Evolutionary conservation across 2,113 vertebrate species (phyloP), one percentile per base, ranked within the genome.

Genomic region (Turdus rufiventris): DNA sequence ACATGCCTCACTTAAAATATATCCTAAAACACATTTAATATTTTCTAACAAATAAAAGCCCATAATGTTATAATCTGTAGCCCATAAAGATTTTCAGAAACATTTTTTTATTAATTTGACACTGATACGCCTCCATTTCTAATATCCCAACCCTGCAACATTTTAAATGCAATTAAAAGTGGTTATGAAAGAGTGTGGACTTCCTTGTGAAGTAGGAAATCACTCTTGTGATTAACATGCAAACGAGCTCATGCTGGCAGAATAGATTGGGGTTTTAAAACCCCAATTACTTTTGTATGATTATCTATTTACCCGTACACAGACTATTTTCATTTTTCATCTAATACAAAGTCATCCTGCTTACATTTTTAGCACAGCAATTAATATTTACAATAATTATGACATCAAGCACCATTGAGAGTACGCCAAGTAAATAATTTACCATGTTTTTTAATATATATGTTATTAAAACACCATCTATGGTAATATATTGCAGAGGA

Each of bases 221-320:
- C 98, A 98, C 98, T 98, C 98, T 98, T 98, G 98, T 99, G 99
- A 99, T 99, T 99, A 99, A 99, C 99, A 99, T 99, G 99, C 99
- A 99, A 99, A 99, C 99, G 99, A 99, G 99, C 99, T 99, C 99
- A 99, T 86, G 99, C 99, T 99, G 99, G 99, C 99, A 99, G 98
- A 98, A 98, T 99, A 99, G 99, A 99, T 99, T 99, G 99, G 99
- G 99, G 98, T 99, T 99, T 99, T 99, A 99, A 99, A 99, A 99
- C 99, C 99, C 99, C 99, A 99, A 99, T 99, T 99, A 99, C 99
- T 99, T 99, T 99, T 99, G 98, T 99, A 98, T 99, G 99, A 99
- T 99, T 99, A 99, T 99, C 99, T 99, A 99, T 99, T 99, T 99
- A 99, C 99, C 99, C 99, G 99, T 99, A 99, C 99, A 99, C 99